Evolutionary conservation across 2,113 vertebrate species (phyloP).

Genomic region (Meles meles): DNA sequence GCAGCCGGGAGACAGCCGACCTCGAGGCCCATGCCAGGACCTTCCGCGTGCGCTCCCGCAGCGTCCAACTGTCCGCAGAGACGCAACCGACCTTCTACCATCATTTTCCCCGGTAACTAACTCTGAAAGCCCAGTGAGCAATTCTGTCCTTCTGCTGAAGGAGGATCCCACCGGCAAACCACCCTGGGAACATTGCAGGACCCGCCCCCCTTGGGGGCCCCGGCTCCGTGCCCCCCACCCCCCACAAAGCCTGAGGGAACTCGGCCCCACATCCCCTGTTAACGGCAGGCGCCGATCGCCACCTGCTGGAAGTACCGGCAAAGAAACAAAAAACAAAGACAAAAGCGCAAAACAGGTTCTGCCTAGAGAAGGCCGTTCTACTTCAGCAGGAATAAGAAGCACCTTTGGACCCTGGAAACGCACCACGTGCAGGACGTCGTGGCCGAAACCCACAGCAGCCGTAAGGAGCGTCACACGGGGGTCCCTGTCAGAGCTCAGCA

Average conservation of each 20-base stretch:
- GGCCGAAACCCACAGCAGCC: fast-evolving
- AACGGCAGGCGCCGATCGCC: slow-evolving; percentile 58
- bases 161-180: fast-evolving
- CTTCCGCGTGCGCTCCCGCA: fast-evolving
- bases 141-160: background rate
- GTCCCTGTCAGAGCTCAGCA: fast-evolving
- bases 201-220: fast-evolving
- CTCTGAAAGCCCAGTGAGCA: fast-evolving
- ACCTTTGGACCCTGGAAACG: background rate
- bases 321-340: background rate
- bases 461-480: fast-evolving
- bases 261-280: fast-evolving
- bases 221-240: fast-evolving
- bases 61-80: background rate
- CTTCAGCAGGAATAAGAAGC: fast-evolving
- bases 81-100: fast-evolving
- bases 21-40: fast-evolving
- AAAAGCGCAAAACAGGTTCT: background rate
- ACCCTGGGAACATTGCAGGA: fast-evolving
- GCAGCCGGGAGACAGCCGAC: fast-evolving
- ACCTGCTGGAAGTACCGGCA: slow-evolving; percentile 61
- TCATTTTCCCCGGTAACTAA: background rate
- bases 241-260: background rate
- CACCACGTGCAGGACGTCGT: fast-evolving
- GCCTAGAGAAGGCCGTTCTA: background rate